A percentile compares a stretch with the other conserved stretches of the same genome.
phyloP scores from a whole-genome alignment of 2,113 vertebrate genomes.

The Pseudorasbora parva region DNA sequence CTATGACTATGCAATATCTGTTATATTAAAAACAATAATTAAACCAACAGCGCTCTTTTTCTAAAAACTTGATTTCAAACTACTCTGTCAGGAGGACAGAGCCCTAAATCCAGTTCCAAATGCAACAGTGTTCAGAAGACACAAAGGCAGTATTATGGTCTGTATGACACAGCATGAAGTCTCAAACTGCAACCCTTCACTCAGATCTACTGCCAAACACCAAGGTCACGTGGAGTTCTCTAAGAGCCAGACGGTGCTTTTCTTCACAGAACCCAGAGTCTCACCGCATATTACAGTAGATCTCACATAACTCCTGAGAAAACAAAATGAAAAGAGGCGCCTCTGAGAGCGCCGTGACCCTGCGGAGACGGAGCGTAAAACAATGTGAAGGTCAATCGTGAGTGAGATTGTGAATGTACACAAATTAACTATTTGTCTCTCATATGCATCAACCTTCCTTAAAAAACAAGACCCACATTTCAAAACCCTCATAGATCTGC shows the following conservation, averaged over 20 bases:
- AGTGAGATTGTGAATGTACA: background rate
- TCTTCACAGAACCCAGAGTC: conserved; percentile 14
- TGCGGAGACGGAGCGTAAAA: conserved; percentile 19
- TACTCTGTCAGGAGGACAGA: background rate
- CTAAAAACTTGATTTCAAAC: conserved; percentile 2
- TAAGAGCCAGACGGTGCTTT: conserved; percentile 6
- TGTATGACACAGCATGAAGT: conserved; percentile 48
- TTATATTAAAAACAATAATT: background rate
- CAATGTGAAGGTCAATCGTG: background rate
- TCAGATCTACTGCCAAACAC: conserved; percentile 52
- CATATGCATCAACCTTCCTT: background rate
- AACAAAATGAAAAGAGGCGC: conserved; percentile 40
- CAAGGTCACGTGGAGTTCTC: conserved; percentile 48
- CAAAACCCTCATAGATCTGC: background rate
- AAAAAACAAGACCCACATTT: background rate
- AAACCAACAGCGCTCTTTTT: background rate
- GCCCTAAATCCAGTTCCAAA: conserved; percentile 28
- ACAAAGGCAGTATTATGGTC: conserved; percentile 39
- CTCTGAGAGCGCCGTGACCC: background rate
- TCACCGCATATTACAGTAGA: conserved; percentile 46
- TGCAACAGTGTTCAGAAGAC: conserved; percentile 38
- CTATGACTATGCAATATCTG: background rate
- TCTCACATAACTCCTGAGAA: conserved; percentile 10
- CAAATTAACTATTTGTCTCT: background rate
- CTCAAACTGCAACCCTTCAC: conserved; percentile 37